Evolutionary conservation across 64 coral and sea anemone species (phyloP).

Genomic region (Stichodactyla helianthus): DNA sequence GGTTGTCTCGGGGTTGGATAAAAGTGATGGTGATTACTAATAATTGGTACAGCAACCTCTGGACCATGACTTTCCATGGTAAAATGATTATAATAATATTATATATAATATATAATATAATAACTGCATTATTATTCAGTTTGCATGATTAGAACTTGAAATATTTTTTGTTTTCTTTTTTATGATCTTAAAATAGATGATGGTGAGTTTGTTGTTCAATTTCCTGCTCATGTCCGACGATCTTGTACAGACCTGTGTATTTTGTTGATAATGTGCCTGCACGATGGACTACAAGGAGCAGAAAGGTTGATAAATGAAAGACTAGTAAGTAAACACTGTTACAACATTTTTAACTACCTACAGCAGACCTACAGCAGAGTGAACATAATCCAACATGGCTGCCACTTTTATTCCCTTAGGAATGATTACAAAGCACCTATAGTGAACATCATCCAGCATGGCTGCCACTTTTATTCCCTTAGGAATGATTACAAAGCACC

Average conservation of each 20-base stretch:
- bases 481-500: too few species aligned
- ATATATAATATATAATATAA: too few species aligned
- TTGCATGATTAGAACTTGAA: background rate
- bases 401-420: background rate
- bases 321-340: conserved; percentile 36
- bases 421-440: too few species aligned
- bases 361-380: background rate
- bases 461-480: background rate
- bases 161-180: background rate
- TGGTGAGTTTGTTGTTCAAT: conserved; percentile 52
- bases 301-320: conserved; percentile 42
- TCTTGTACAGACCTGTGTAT: conserved; percentile 69
- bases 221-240: conserved; percentile 39
- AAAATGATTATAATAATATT: too few species aligned
- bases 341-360: background rate
- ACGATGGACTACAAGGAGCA: conserved; percentile 63
- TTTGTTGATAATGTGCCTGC: conserved; percentile 60
- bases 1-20: too few species aligned
- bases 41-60: too few species aligned
- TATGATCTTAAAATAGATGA: conserved; percentile 28
- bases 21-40: too few species aligned
- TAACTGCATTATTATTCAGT: too few species aligned
- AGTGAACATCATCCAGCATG: background rate
- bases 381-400: background rate
- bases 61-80: too few species aligned